phyloP scores from a whole-genome alignment of 2,797 vertebrate genomes.

The Hirundo rustica region DNA sequence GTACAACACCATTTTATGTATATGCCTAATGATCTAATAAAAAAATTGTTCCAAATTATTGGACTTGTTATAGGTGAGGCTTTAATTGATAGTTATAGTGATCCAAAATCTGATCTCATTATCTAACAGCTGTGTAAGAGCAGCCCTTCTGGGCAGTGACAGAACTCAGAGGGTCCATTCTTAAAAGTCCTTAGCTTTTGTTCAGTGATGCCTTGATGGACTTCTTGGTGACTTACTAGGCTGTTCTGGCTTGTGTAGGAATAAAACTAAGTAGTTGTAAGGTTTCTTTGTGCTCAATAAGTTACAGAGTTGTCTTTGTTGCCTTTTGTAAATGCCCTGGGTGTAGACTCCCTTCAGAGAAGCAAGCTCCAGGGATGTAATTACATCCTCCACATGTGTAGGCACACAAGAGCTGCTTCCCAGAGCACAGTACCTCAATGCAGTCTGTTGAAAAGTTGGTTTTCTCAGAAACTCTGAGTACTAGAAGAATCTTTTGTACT shows the following conservation, averaged over 20 bases:
- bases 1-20: not conserved
- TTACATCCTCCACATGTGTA: fast-evolving
- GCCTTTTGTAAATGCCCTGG: not conserved
- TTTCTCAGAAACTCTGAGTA: not conserved
- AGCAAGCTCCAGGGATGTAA: not conserved
- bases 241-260: not conserved
- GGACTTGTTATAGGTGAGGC: not conserved
- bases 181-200: not conserved
- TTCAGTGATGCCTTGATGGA: not conserved
- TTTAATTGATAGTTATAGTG: not conserved
- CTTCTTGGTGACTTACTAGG: not conserved
- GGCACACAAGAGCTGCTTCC: not conserved
- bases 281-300: not conserved
- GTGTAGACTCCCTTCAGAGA: not conserved
- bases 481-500: not conserved
- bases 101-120: not conserved
- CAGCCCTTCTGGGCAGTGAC: not conserved
- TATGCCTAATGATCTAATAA: not conserved
- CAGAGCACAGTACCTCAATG: not conserved
- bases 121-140: not conserved
- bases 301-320: not conserved
- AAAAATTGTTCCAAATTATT: not conserved
- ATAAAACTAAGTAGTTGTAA: not conserved
- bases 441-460: not conserved
- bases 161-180: not conserved